Percentiles rank a stretch among this genome's conserved stretches.
phyloP scores from a whole-genome alignment of 1,140 invertebrate genomes.

The Aleiodes sp. region DNA sequence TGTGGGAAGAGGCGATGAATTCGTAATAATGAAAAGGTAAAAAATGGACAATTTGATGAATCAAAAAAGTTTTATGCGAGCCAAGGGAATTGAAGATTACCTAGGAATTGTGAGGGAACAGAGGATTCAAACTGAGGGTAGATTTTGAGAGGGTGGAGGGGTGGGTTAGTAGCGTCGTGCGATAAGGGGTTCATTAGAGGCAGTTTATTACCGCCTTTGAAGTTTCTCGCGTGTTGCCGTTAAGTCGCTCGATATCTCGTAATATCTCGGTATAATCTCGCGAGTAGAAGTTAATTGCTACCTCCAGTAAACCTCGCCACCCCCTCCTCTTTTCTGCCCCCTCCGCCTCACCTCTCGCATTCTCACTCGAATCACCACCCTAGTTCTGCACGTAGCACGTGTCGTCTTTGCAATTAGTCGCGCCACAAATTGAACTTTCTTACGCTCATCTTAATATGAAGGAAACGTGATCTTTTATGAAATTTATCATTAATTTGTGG shows the following conservation, averaged over 20 bases:
- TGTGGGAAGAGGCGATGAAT: no score
- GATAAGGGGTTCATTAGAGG: constrained; percentile 68
- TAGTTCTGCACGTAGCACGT: constrained; percentile 45
- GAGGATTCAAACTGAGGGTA: constrained; percentile 22
- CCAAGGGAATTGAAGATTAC: background rate
- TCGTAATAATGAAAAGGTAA: no score
- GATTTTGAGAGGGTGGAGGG: constrained; percentile 34
- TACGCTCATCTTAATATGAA: background rate
- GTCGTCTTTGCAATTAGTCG: constrained; percentile 57
- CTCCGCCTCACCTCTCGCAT: background rate
- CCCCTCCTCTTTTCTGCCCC: background rate
- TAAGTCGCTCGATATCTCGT: constrained; percentile 68
- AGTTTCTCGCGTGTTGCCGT: constrained; percentile 67
- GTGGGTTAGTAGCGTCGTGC: constrained; percentile 59
- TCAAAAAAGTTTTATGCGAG: background rate
- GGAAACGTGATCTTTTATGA: background rate
- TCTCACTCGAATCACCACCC: background rate
- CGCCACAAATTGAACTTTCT: constrained; percentile 17
- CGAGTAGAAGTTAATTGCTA: constrained; percentile 67
- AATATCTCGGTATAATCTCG: constrained; percentile 67
- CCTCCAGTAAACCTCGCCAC: constrained; percentile 53
- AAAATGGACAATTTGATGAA: background rate
- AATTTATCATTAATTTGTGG: background rate
- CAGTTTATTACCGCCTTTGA: constrained; percentile 68
- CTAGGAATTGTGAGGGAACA: constrained; percentile 33